Evolutionary conservation across 2,888 invertebrate species (phyloP).

Genomic region (Orthonevra nobilis): DNA sequence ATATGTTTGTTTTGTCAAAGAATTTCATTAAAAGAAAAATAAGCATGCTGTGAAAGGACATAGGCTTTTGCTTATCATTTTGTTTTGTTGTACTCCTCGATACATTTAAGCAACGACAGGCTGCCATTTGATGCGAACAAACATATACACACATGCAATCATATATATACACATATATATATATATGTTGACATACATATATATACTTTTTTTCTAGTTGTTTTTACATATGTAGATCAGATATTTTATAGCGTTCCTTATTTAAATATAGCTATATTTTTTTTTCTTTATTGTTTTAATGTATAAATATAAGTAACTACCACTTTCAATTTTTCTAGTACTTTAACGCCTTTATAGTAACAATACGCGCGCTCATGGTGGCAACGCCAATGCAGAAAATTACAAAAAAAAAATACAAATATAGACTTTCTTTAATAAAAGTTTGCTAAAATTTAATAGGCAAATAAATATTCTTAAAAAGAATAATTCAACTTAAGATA

Average conservation of each 20-base stretch:
- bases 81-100: conserved; percentile 11
- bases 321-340: conserved; percentile 62
- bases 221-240: conserved; percentile 40
- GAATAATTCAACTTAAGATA: conserved; percentile 65
- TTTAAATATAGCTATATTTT: conserved; percentile 45
- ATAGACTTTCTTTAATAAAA: conserved; percentile 28
- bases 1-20: conserved; percentile 18
- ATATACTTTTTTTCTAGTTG: conserved; percentile 43
- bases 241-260: conserved; percentile 41
- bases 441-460: conserved; percentile 58
- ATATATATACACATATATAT: no score
- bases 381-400: conserved; percentile 32
- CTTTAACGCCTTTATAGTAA: conserved; percentile 63
- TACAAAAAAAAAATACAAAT: conserved; percentile 43
- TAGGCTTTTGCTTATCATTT: background rate
- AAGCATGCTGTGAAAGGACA: conserved; percentile 40
- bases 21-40: conserved; percentile 16
- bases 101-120: conserved; percentile 39
- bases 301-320: conserved; percentile 68
- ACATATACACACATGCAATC: no score
- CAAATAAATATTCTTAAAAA: conserved; percentile 64
- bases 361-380: conserved; percentile 51
- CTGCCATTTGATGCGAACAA: conserved; percentile 22
- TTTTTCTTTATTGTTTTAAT: conserved; percentile 46
- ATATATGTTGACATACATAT: background rate